Conservation (phyloP, 2,888 invertebrate genomes). For the Agelastica alni region DNA sequence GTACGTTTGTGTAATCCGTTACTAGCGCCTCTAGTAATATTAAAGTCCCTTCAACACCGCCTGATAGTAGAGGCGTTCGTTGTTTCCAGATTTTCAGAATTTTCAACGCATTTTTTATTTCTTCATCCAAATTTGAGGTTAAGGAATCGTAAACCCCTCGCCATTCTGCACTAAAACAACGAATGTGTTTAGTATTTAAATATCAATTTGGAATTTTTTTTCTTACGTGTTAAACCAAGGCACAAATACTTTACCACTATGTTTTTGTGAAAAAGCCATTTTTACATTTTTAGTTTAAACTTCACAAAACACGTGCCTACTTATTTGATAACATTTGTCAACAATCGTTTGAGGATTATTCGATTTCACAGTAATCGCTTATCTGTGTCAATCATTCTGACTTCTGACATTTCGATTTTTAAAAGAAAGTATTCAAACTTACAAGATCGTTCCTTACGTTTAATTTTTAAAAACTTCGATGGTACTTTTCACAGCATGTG, state of each 20-base stretch:
- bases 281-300: constrained; percentile 6
- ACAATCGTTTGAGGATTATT: too few species aligned
- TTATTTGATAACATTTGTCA: too few species aligned
- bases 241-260: constrained; percentile 49
- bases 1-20: constrained; percentile 49
- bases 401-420: too few species aligned
- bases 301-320: too few species aligned
- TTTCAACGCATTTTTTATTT: constrained; percentile 57
- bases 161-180: constrained; percentile 60
- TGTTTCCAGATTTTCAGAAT: constrained; percentile 64
- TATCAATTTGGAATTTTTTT: constrained; percentile 1
- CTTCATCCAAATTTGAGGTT: constrained; percentile 51
- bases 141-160: constrained; percentile 58
- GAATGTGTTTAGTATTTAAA: background rate
- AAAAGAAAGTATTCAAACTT: too few species aligned
- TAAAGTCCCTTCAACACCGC: constrained; percentile 66
- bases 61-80: constrained; percentile 61
- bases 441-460: too few species aligned
- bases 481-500: too few species aligned
- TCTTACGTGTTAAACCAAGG: constrained; percentile 55
- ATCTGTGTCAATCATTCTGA: too few species aligned
- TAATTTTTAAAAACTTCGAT: too few species aligned
- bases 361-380: too few species aligned
- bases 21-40: constrained; percentile 61
- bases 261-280: constrained; percentile 52